phyloP scores from a whole-genome alignment of 1,140 invertebrate genomes.

The Aethina tumida region DNA sequence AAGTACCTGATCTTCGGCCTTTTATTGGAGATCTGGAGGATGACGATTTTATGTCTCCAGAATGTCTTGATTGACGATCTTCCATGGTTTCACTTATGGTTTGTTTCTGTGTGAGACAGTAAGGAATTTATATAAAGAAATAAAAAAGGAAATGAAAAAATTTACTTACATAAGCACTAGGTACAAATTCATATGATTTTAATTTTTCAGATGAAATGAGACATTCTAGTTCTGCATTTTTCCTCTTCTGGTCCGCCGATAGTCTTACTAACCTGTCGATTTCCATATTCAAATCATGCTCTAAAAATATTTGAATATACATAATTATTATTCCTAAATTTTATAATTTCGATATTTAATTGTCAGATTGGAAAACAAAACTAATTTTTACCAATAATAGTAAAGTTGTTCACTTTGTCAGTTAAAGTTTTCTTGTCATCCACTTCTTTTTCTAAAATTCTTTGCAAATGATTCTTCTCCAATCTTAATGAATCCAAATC shows the following conservation, averaged over 20 bases:
- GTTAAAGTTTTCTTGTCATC: constrained; percentile 47
- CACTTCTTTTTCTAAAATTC: constrained; percentile 46
- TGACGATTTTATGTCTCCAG: too few relatives aligned
- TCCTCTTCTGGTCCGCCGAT: constrained; percentile 34
- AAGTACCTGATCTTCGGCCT: too few relatives aligned
- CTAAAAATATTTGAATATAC: constrained; percentile 35
- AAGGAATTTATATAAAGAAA: too few relatives aligned
- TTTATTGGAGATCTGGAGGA: too few relatives aligned
- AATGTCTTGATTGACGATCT: too few relatives aligned
- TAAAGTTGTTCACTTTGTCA: constrained; percentile 41
- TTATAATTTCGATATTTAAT: constrained; percentile 3
- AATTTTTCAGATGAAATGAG: too few relatives aligned
- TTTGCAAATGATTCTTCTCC: constrained; percentile 42
- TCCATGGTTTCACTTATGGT: too few relatives aligned
- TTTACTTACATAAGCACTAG: too few relatives aligned
- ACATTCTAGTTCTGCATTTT: constrained; percentile 38
- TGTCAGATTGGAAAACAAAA: constrained; percentile 1
- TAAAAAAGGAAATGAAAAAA: too few relatives aligned
- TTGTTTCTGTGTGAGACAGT: too few relatives aligned
- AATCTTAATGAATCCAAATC: constrained; percentile 40
- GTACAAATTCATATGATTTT: too few relatives aligned
- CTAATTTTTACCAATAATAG: constrained; percentile 36
- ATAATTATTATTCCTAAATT: constrained; percentile 5
- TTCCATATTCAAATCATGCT: constrained; percentile 41
- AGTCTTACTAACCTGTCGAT: constrained; percentile 37